phyloP scores from a whole-genome alignment of 1,140 invertebrate genomes.

The Phthorimaea operculella region DNA sequence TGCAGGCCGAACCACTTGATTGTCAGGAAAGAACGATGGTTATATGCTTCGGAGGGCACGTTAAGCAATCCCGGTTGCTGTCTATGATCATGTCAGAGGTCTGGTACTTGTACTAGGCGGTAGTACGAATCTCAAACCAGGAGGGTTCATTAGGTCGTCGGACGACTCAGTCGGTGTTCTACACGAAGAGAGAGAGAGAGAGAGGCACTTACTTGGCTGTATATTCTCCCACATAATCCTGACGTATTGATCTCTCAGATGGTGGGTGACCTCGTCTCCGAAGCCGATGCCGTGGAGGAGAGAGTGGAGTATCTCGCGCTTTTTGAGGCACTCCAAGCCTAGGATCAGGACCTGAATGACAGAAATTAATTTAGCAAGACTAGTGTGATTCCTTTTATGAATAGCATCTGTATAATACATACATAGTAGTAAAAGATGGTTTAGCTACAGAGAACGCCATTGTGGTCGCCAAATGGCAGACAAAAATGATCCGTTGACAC shows the following conservation, averaged over 20 bases:
- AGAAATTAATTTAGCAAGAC: not conserved
- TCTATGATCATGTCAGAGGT: too few species aligned
- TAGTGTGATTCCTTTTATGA: not conserved
- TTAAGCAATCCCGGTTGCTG: too few species aligned
- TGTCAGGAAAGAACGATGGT: too few species aligned
- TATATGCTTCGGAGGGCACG: too few species aligned
- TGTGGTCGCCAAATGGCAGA: not conserved
- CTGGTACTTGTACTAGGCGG: too few species aligned
- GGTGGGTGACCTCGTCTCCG: conserved; percentile 84
- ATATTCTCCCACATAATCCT: conserved; percentile 82
- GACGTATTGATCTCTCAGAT: conserved; percentile 80
- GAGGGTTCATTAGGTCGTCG: too few species aligned
- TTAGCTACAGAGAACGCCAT: too few species aligned
- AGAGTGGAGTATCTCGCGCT: conserved; percentile 79
- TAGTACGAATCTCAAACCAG: too few species aligned
- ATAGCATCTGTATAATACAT: not conserved
- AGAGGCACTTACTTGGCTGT: conserved; percentile 63
- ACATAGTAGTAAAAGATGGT: not conserved
- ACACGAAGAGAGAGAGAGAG: too few species aligned
- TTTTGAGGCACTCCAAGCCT: conserved; percentile 42
- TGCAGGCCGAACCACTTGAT: too few species aligned
- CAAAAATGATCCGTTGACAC: too few species aligned
- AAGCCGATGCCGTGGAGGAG: conserved; percentile 87
- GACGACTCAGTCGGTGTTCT: too few species aligned
- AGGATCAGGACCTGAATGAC: conserved; percentile 29